These are phyloP conservation scores for Natrix natrix DNA, from an alignment of 2,797 vertebrate species.

Conservation along the genomic window DNA sequence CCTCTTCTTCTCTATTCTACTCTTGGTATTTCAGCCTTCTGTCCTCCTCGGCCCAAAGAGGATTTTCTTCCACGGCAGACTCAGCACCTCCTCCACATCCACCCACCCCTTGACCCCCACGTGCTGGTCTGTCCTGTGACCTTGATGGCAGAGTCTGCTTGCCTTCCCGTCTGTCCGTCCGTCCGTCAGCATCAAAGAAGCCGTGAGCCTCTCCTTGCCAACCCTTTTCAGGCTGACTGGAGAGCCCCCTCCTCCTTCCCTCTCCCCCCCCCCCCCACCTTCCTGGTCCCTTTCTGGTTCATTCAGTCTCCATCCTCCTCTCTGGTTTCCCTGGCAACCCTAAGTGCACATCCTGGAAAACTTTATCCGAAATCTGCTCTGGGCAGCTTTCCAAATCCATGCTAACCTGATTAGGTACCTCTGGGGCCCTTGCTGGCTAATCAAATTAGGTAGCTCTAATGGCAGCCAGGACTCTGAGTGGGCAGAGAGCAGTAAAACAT, in stretches of 20 bases:
- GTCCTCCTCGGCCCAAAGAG: neutral
- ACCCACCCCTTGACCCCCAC: neutral
- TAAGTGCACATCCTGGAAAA: slow-evolving; percentile 82
- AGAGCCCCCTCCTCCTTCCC: slow-evolving; percentile 7
- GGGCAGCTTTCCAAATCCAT: slow-evolving; percentile 93
- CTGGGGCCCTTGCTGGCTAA: slow-evolving; percentile 92
- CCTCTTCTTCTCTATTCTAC: too few species aligned
- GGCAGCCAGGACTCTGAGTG: slow-evolving; percentile 83
- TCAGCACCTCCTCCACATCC: neutral
- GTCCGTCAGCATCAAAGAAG: neutral
- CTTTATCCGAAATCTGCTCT: slow-evolving; percentile 82
- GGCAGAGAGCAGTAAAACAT: slow-evolving; percentile 79
- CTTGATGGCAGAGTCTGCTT: slow-evolving; percentile 10
- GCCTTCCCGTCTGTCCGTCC: neutral
- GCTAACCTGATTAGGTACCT: slow-evolving; percentile 97
- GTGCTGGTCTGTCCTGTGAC: neutral
- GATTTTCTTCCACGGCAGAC: too few species aligned
- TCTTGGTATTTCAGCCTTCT: neutral
- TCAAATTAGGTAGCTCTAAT: slow-evolving; percentile 96
- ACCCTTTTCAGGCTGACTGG: neutral
- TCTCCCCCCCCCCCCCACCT: neutral
- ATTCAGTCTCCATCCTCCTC: slow-evolving; percentile 59
- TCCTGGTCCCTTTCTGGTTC: slow-evolving; percentile 53
- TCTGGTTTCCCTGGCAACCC: slow-evolving; percentile 74
- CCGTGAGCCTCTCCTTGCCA: neutral